Base-by-base conservation (phyloP, 2,888 invertebrate species). In the Bruchidius siliquastri region DNA sequence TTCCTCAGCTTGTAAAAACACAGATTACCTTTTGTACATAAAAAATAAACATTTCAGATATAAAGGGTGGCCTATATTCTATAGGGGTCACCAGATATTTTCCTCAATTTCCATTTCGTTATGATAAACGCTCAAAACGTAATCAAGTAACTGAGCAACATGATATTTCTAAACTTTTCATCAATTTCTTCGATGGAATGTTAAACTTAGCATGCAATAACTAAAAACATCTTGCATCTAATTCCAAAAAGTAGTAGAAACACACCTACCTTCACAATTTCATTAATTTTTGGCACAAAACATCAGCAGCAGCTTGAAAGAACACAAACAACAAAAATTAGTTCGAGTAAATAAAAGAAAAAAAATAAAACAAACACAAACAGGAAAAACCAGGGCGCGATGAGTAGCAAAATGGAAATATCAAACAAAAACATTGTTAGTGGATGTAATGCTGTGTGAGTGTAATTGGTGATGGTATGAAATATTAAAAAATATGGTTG, bases 261-360 rank as follows among this genome's bases (percentile, higher is more conserved):
- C 70, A 78, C 75, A 85, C 85, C 83, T 84, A 85, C 85, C 85
- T 84, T 83, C 74, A 78, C 73, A 78, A 76, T 80, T 84, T 84
- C 84, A 82, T 84, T 82, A 82, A 80, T 81, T 83, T 84, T 85
- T 85, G 85, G 85, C 85, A 85, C 84, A 85, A 82, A 83, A 84
- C 83, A 82, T 85, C 85, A 81, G 83, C 84, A 80, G 85, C 85
- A 81, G 84, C 84, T 83, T 84, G 84, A 82, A 83, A 84, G 78
- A 78, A 80, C 77, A 81, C 76, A 79, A 82, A 81, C 79, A 81
- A 83, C 80, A 79, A 77, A 83, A 82, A 84, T 83, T 89, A 88
- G 84, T 89, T 88, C 84, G 88, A 86, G 72, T 71, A 72, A 88
- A 88, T 88, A 88, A 87, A 87, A 86, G 73, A 77, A 74, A 21